Percentiles rank a stretch among this genome's conserved stretches.
These are phyloP conservation scores for Urechis unicinctus DNA, from an alignment of 2,888 invertebrate genomes.

Conservation along the genomic window DNA sequence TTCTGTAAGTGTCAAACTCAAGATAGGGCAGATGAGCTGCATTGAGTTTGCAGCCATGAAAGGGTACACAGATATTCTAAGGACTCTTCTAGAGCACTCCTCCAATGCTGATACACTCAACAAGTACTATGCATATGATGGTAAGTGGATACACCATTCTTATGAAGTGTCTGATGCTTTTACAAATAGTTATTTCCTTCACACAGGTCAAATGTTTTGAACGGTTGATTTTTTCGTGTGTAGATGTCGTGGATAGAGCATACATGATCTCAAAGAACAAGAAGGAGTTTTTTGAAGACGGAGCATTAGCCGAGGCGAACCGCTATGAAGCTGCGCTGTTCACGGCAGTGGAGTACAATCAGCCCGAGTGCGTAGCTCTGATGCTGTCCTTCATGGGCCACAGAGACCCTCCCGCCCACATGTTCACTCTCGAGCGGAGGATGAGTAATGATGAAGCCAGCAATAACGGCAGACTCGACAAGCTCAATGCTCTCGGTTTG, in stretches of 20 bases:
- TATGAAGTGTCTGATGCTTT: no score
- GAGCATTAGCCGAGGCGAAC: constrained; percentile 23
- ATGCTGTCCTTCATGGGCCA: constrained; percentile 19
- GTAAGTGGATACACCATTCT: no score
- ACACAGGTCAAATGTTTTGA: no score
- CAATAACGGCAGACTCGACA: neutral
- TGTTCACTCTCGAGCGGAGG: constrained; percentile 8
- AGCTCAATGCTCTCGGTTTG: neutral
- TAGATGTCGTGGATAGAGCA: constrained; percentile 24
- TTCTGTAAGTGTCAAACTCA: constrained; percentile 14
- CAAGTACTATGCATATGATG: constrained; percentile 21
- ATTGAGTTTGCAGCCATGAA: constrained; percentile 25
- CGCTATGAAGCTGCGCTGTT: constrained; percentile 24
- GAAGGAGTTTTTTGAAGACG: constrained; percentile 15
- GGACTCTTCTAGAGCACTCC: constrained; percentile 14
- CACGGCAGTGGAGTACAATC: constrained; percentile 22
- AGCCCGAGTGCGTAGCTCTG: constrained; percentile 20
- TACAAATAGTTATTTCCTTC: no score
- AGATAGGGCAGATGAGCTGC: constrained; percentile 24
- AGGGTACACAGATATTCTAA: constrained; percentile 18
- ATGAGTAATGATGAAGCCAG: no score
- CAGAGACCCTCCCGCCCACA: constrained; percentile 10
- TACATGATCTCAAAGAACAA: constrained; percentile 25
- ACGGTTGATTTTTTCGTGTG: no score
- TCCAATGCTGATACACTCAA: constrained; percentile 14